Evolutionary conservation across 2,888 invertebrate genomes (phyloP).

Genomic region (Parapristionchus giblindavisi): DNA sequence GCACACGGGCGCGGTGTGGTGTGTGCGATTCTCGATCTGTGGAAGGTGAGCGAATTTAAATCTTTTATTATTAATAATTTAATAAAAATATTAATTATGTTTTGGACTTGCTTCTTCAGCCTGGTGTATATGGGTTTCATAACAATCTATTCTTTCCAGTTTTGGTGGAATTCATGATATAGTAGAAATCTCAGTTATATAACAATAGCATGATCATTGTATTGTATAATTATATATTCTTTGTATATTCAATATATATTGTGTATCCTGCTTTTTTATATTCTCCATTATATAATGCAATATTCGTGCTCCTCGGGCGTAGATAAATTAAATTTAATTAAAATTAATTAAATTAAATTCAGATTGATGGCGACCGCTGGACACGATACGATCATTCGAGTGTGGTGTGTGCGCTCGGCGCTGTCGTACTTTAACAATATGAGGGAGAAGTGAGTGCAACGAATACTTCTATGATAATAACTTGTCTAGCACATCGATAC

Average conservation of each 20-base stretch:
- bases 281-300: neutral
- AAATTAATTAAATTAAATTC: slow-evolving; percentile 73
- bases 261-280: neutral
- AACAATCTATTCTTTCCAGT: too few species aligned
- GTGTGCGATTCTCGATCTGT: slow-evolving; percentile 96
- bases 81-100: too few species aligned
- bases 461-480: too few species aligned
- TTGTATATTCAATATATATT: too few species aligned
- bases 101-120: too few species aligned
- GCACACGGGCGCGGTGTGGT: slow-evolving; percentile 91
- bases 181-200: too few species aligned
- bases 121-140: too few species aligned
- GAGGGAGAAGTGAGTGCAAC: slow-evolving; percentile 85
- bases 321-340: neutral
- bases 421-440: slow-evolving; percentile 91
- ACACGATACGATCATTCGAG: slow-evolving; percentile 89
- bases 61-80: neutral
- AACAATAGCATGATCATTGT: too few species aligned
- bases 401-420: slow-evolving; percentile 93
- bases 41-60: slow-evolving; percentile 40
- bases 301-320: neutral
- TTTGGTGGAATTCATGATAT: too few species aligned
- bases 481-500: too few species aligned
- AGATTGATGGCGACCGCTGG: slow-evolving; percentile 94
- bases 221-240: too few species aligned